Evolutionary conservation across 2,113 vertebrate species (phyloP), one percentile per base, ranked within the genome.

Genomic region (Oreochromis aureus): DNA sequence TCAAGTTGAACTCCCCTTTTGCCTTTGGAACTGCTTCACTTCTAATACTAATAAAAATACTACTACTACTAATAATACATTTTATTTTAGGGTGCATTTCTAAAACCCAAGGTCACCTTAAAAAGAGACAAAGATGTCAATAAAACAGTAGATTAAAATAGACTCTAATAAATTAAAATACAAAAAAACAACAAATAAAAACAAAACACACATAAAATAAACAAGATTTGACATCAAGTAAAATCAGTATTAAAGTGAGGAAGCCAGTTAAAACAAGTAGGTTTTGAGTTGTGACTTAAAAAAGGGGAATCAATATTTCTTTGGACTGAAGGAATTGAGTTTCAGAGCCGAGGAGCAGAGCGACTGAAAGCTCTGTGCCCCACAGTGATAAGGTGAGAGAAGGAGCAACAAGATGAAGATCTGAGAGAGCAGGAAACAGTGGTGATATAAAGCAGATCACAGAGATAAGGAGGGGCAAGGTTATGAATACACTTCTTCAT

Each of bases 301-400:
- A 4, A 56, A 56, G 54, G 22, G 10, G 10, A 1, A 55, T 55
- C 1, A 55, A 22, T 55, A 55, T 55, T 55, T 55, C 10, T 22
- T 55, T 4, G 54, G 1, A 0, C 55, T 27, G 55, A 58, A 58
- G 55, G 55, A 58, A 58, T 58, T 27, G 22, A 58, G 22, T 27
- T 58, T 0, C 0, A 27, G 55, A 58, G 0, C 55, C 6, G 12
- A 58, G 12, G 55, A 58, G 4, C 55, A 3, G 55, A 58, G 55
- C 22, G 6, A 58, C 55, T 58, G 0, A 58, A 58, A 58, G 55
- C 55, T 58, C 1, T 15, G 55, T 58, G 22, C 12, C 55, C 6
- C 4, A 1, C 55, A 58, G 12, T 58, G 55, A 58, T 58, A 5
- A 2, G 0, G 6, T 0, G 6, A 58, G 55, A 58, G 55, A 58